These are phyloP conservation scores for Naso thynnoides DNA, from an alignment of 2,797 vertebrate genomes.

Conservation along the genomic window DNA sequence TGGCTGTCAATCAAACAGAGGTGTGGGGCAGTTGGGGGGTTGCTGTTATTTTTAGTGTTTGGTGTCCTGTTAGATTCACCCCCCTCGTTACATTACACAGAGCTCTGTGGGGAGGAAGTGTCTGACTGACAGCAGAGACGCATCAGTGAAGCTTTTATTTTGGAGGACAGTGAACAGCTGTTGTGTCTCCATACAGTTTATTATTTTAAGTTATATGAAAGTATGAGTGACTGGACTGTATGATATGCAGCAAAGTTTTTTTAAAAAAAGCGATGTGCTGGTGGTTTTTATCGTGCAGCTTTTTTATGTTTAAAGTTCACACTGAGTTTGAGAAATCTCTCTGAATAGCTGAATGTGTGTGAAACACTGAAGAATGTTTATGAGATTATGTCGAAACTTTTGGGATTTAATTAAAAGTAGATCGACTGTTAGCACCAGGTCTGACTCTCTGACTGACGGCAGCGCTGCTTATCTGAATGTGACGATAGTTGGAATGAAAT, in stretches of 20 bases:
- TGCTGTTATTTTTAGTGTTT: slow-evolving; percentile 66
- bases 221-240: neutral
- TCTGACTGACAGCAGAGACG: slow-evolving; percentile 37
- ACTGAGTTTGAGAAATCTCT: neutral
- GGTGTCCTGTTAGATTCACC: slow-evolving; percentile 44
- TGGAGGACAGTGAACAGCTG: slow-evolving; percentile 44
- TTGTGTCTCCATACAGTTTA: neutral
- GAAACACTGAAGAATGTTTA: neutral
- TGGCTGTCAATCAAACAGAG: slow-evolving; percentile 89
- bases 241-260: neutral
- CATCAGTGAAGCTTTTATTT: slow-evolving; percentile 43
- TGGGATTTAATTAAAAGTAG: neutral
- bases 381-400: neutral
- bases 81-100: slow-evolving; percentile 11
- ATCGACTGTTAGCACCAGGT: neutral
- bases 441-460: neutral
- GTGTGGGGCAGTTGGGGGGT: slow-evolving; percentile 21
- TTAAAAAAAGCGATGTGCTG: neutral
- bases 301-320: neutral
- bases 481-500: no score
- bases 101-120: slow-evolving; percentile 9
- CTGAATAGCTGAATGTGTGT: neutral
- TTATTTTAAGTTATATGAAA: slow-evolving; percentile 10
- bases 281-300: neutral
- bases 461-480: neutral